Evolutionary conservation across 92 coral and sea anemone genomes (phyloP).

Genomic region (Heteractis magnifica): DNA sequence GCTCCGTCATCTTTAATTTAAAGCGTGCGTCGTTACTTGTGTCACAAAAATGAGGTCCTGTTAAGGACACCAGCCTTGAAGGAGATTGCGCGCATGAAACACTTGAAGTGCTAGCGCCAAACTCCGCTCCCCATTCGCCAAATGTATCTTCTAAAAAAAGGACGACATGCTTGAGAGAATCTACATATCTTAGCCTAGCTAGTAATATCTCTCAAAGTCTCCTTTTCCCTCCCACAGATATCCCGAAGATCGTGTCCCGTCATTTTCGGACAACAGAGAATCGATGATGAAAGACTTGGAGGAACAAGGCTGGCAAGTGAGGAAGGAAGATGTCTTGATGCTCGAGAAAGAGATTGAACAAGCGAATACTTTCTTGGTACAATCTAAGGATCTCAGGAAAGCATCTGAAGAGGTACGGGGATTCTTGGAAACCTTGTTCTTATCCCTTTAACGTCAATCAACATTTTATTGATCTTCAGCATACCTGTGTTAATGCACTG

Average conservation of each 20-base stretch:
- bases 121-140: too few species aligned
- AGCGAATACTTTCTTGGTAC: slow-evolving; percentile 71
- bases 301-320: slow-evolving; percentile 75
- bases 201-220: background rate
- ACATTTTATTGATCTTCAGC: background rate
- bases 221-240: slow-evolving; percentile 43
- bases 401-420: slow-evolving; percentile 76
- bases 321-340: slow-evolving; percentile 53
- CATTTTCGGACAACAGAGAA: slow-evolving; percentile 62
- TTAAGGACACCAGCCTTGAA: background rate
- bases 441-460: background rate
- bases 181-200: background rate
- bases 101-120: too few species aligned
- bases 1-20: background rate
- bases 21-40: background rate
- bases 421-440: background rate
- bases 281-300: slow-evolving; percentile 81
- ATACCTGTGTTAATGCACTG: background rate
- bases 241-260: slow-evolving; percentile 68
- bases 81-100: too few species aligned
- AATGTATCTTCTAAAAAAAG: too few species aligned
- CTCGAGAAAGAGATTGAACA: slow-evolving; percentile 81
- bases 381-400: slow-evolving; percentile 70
- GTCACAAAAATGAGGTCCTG: background rate
- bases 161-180: too few species aligned